Conservation (phyloP, 2,797 vertebrate genomes). For the Catamblyrhynchus diadema region DNA sequence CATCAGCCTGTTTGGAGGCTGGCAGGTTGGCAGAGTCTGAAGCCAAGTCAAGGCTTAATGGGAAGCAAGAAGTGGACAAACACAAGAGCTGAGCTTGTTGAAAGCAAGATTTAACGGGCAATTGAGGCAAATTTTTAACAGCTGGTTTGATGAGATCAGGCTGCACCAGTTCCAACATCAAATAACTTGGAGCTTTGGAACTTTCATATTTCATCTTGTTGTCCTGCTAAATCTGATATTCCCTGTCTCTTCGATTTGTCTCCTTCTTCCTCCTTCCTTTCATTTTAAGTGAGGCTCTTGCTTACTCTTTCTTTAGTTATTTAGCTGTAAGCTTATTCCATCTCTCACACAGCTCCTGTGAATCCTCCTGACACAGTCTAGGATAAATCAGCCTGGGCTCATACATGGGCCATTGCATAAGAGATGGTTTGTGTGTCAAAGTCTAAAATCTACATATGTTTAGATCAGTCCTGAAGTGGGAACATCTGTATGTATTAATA, state of each 20-base stretch:
- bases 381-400: neutral
- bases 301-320: constrained; percentile 10
- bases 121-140: neutral
- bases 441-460: constrained; percentile 47
- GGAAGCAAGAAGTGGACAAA: neutral
- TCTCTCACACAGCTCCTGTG: neutral
- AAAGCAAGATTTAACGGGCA: neutral
- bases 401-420: constrained; percentile 6
- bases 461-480: constrained; percentile 39
- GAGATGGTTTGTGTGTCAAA: constrained; percentile 30
- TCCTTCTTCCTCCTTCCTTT: neutral
- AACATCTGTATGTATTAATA: constrained; percentile 53
- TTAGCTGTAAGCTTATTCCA: constrained; percentile 7
- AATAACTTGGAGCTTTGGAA: constrained; percentile 11
- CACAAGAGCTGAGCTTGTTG: neutral
- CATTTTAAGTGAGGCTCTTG: neutral
- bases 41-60: neutral
- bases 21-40: neutral
- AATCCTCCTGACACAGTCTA: neutral
- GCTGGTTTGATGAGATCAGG: neutral
- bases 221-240: neutral
- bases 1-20: neutral
- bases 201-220: constrained; percentile 7
- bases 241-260: neutral
- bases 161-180: neutral